Conservation (phyloP, 2,797 vertebrate genomes). For the Myioborus melanocephalus region DNA sequence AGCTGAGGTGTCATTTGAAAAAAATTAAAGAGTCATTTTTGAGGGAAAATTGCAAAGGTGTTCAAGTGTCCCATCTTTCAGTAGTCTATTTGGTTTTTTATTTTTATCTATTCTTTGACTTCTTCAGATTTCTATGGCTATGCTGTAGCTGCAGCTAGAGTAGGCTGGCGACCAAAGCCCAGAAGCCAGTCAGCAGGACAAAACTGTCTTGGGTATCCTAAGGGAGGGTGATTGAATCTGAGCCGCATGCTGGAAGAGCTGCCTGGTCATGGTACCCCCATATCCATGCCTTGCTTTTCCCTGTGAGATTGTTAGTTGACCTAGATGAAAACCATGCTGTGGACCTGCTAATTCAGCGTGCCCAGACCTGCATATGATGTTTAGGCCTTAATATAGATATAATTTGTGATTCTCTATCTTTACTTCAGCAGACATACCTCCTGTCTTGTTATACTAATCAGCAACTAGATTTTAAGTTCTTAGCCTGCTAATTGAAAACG, state of each 20-base stretch:
- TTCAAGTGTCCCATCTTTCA: neutral
- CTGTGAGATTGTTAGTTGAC: neutral
- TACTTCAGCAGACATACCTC: neutral
- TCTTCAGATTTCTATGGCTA: neutral
- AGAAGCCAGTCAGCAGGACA: neutral
- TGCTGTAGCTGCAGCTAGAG: neutral
- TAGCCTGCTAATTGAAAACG: neutral
- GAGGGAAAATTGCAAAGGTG: neutral
- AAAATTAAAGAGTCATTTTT: neutral
- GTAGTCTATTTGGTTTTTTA: neutral
- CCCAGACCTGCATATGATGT: neutral
- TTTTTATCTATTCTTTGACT: neutral
- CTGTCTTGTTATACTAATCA: neutral
- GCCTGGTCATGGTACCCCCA: neutral
- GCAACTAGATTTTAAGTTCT: slow-evolving; percentile 14
- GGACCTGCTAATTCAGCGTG: neutral
- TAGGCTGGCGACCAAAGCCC: neutral
- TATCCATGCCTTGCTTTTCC: neutral
- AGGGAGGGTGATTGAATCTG: neutral
- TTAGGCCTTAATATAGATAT: neutral
- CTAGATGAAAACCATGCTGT: neutral
- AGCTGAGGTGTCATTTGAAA: neutral
- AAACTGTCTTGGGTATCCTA: neutral
- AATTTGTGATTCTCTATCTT: neutral
- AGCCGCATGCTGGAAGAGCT: neutral